These are phyloP conservation scores for Drosophila conformis DNA, from an alignment of 2,888 invertebrate species.

Conservation along the genomic window DNA sequence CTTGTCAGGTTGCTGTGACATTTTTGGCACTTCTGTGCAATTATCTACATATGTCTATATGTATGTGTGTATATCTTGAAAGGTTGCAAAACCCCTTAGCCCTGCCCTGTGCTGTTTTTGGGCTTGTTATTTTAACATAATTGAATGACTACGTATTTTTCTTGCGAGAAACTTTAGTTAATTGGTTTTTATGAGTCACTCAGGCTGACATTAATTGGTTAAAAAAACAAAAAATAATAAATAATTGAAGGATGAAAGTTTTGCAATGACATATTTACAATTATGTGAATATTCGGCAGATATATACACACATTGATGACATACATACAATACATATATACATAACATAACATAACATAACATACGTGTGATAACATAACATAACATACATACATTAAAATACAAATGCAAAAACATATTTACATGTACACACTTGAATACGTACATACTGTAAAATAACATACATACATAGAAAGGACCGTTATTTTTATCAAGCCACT, in stretches of 20 bases:
- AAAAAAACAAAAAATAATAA: neutral
- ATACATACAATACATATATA: neutral
- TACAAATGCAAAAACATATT: too few species aligned
- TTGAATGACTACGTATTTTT: constrained; percentile 24
- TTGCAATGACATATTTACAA: neutral
- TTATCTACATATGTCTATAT: constrained; percentile 2
- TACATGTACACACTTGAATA: too few species aligned
- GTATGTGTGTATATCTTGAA: constrained; percentile 43
- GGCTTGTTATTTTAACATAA: constrained; percentile 12
- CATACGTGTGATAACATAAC: too few species aligned
- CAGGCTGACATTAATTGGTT: neutral
- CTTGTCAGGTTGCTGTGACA: constrained; percentile 7
- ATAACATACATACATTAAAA: too few species aligned
- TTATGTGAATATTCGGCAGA: neutral
- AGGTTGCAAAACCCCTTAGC: constrained; percentile 44
- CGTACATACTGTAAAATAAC: too few species aligned
- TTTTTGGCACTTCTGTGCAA: constrained; percentile 52
- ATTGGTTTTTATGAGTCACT: constrained; percentile 12
- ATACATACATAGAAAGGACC: too few species aligned
- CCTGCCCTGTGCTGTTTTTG: constrained; percentile 1
- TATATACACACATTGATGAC: neutral
- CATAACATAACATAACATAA: neutral
- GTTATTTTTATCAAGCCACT: neutral
- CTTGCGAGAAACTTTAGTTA: neutral
- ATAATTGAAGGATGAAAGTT: constrained; percentile 19